A percentile compares a stretch with the other conserved stretches of the same genome.
phyloP scores from a whole-genome alignment of 2,113 vertebrate genomes.

The Oenanthe melanoleuca region DNA sequence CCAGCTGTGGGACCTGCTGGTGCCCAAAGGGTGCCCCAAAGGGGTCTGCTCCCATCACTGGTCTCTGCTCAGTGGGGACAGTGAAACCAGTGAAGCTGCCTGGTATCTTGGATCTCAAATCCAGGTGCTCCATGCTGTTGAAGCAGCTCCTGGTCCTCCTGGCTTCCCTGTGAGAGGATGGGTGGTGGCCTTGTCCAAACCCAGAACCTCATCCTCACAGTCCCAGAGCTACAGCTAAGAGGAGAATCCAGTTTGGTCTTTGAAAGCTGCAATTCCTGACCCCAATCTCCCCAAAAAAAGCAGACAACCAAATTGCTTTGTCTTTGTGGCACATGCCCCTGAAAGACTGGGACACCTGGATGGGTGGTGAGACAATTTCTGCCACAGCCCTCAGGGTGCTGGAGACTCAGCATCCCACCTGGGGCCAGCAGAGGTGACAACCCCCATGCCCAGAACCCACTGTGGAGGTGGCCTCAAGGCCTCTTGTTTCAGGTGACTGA shows the following conservation, averaged over 20 bases:
- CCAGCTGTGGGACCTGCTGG: background rate
- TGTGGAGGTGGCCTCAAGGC: rapidly evolving
- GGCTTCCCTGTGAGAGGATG: background rate
- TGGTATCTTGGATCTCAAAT: background rate
- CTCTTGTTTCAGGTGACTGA: background rate
- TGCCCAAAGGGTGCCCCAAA: background rate
- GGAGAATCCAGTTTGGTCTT: background rate
- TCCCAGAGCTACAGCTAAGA: background rate
- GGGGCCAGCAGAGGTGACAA: background rate
- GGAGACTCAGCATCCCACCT: background rate
- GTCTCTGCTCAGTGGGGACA: background rate
- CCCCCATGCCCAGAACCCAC: background rate
- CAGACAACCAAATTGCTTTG: background rate
- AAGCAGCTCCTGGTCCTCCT: background rate
- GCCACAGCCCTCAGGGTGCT: background rate
- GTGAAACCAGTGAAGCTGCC: background rate
- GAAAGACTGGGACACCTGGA: background rate
- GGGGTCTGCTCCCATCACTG: background rate
- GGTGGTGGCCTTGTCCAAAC: background rate
- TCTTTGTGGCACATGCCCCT: background rate
- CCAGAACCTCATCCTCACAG: background rate
- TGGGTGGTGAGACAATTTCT: background rate
- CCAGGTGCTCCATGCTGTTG: background rate
- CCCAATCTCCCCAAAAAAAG: background rate
- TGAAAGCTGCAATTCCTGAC: background rate